Base-by-base conservation (phyloP, 2,888 invertebrate genomes). In the Zelleria hepariella region DNA sequence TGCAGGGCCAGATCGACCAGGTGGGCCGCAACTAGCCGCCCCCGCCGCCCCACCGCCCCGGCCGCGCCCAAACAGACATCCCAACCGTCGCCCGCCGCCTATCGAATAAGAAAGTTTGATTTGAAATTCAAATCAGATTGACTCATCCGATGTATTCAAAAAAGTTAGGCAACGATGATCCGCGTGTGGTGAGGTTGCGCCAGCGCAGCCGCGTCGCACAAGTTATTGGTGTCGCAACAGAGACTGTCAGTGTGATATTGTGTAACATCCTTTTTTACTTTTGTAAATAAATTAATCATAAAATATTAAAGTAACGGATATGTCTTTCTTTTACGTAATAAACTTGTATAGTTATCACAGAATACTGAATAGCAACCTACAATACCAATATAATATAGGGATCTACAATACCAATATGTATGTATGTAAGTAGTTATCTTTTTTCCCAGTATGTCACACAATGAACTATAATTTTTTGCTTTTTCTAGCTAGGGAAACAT, bases 1-100 rank as follows among this genome's bases (percentile, higher is more conserved):
- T 96, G 63, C 96, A 96, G 78, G 86, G 92, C 59, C 96, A 96
- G 84, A 93, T 96, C 70, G 95, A 96, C 80, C 93, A 94, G 82
- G 93, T 96, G 70, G 96, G 96, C 67, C 91, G 90, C 68, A 91
- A 92, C 73, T 82, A 77, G 66, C 1, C 53, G 7, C 57, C 58
- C 2, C 23, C 48, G 7, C 47, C 24, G 42, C 48, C 51, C 54
- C 10, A n/a, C 1, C 53, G 7, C 57, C 58, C 2, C 23, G 24
- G 7, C 47, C 24, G 42, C 48, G 20, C 54, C 10, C n/a, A n/a
- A n/a, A n/a, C n/a, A n/a, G n/a, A n/a, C n/a, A n/a, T n/a, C n/a
- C 7, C 26, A 49, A 5, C 42, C 53, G n/a, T 52, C 54, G 18
- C 25, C 23, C 26, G n/a, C 4, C 32, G 24, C 21, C 24, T 4